A percentile compares a stretch with the other conserved stretches of the same genome.
These are phyloP conservation scores for Hypselothyrea guttata DNA, from an alignment of 2,888 invertebrate species.

Conservation along the genomic window DNA sequence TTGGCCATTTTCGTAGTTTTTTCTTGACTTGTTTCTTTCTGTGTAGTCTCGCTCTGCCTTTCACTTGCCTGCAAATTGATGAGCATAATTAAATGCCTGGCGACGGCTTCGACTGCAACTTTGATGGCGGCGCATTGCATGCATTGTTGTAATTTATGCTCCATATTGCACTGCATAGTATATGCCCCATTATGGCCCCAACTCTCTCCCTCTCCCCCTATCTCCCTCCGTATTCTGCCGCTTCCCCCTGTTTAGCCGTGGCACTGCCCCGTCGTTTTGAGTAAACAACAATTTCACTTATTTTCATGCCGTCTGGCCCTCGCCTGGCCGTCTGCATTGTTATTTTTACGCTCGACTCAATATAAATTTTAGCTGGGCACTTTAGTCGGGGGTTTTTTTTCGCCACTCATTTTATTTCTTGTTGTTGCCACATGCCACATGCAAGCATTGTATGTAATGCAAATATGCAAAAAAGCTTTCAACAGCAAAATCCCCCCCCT, in stretches of 20 bases:
- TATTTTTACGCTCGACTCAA: slow-evolving; percentile 77
- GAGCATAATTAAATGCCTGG: slow-evolving; percentile 74
- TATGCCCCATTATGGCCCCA: neutral
- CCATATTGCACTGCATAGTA: slow-evolving; percentile 47
- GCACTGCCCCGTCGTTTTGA: slow-evolving; percentile 55
- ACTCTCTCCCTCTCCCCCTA: neutral
- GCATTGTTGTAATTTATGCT: slow-evolving; percentile 76
- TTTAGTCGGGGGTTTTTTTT: slow-evolving; percentile 9
- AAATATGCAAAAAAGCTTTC: slow-evolving; percentile 65
- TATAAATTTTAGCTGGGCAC: slow-evolving; percentile 61
- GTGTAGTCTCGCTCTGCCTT: neutral
- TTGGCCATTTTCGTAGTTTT: too few species aligned
- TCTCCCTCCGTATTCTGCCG: too few species aligned
- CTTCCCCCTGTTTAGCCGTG: slow-evolving; percentile 5
- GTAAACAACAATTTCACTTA: slow-evolving; percentile 77
- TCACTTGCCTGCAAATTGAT: slow-evolving; percentile 64
- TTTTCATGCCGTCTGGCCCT: slow-evolving; percentile 70
- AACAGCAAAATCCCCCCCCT: slow-evolving; percentile 23
- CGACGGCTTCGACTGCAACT: slow-evolving; percentile 36
- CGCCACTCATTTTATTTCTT: slow-evolving; percentile 1
- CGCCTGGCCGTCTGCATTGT: slow-evolving; percentile 69
- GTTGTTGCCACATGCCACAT: slow-evolving; percentile 53
- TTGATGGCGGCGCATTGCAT: slow-evolving; percentile 56
- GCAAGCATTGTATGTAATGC: slow-evolving; percentile 71
- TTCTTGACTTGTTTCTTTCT: too few species aligned